Evolutionary conservation across 30 jellyfish, hydroid and myxozoan genomes (phyloP).

Genomic region (Sanderia malayensis): DNA sequence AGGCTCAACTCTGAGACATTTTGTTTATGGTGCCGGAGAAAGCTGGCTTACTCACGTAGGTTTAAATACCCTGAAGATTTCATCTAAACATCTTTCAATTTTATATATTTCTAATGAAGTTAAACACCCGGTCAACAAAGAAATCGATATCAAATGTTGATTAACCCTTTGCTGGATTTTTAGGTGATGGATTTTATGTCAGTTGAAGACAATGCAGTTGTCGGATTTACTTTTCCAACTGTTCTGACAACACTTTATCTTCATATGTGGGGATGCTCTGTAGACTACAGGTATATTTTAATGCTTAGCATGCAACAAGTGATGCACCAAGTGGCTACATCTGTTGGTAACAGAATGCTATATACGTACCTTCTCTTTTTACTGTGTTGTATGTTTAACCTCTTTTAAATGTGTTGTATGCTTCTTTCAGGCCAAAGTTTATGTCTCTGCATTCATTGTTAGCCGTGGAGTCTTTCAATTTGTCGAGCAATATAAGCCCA

Average conservation of each 20-base stretch:
- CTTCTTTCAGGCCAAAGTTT: constrained; percentile 69
- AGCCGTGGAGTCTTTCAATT: constrained; percentile 75
- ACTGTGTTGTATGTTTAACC: too few relatives aligned
- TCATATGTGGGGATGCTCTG: constrained; percentile 84
- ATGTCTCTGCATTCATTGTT: constrained; percentile 67
- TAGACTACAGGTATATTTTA: constrained; percentile 93
- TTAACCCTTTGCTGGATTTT: too few relatives aligned
- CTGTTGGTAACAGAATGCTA: too few relatives aligned
- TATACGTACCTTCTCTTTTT: too few relatives aligned
- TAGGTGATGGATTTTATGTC: constrained; percentile 84
- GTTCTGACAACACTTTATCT: constrained; percentile 71
- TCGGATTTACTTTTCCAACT: constrained; percentile 77
- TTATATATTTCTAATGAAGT: too few relatives aligned
- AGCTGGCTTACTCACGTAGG: constrained; percentile 89
- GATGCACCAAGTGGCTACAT: too few relatives aligned
- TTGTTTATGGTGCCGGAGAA: constrained; percentile 55
- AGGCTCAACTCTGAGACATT: constrained; percentile 79
- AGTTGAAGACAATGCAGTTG: constrained; percentile 66
- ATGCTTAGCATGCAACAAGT: too few relatives aligned
- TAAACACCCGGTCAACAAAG: too few relatives aligned
- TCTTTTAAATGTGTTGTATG: neutral
- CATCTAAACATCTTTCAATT: too few relatives aligned
- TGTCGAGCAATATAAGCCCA: constrained; percentile 86
- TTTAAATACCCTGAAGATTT: neutral
- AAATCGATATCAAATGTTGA: too few relatives aligned